phyloP scores from a whole-genome alignment of 1,140 invertebrate genomes.

The Calliphora vicina region DNA sequence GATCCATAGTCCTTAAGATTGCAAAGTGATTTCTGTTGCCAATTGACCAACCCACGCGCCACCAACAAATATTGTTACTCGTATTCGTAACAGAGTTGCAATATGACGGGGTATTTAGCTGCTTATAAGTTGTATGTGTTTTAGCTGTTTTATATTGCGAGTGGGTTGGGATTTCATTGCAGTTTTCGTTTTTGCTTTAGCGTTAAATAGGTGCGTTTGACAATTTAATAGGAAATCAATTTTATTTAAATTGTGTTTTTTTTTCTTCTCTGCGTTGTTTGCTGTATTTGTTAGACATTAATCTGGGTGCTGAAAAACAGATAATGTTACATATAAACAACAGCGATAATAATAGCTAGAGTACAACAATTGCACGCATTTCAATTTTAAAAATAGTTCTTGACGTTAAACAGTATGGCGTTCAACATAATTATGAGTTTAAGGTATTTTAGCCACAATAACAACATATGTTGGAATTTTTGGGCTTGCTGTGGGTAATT shows the following conservation, averaged over 20 bases:
- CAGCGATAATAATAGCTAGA: background rate
- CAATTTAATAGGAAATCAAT: constrained; percentile 35
- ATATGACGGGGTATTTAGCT: background rate
- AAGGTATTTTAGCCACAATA: background rate
- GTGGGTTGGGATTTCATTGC: constrained; percentile 1
- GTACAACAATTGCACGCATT: constrained; percentile 28
- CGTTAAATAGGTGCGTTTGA: constrained; percentile 35
- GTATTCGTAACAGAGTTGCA: background rate
- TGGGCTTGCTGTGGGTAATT: too few species aligned
- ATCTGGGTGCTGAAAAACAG: constrained; percentile 28
- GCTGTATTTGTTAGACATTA: constrained; percentile 23
- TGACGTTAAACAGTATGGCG: background rate
- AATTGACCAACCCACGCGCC: constrained; percentile 25
- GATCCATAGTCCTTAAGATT: constrained; percentile 29
- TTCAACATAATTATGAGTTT: background rate
- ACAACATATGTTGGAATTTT: background rate
- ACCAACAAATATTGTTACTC: background rate
- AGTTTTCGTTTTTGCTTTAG: background rate
- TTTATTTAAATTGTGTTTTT: constrained; percentile 10
- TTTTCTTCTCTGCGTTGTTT: too few species aligned
- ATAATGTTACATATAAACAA: constrained; percentile 25
- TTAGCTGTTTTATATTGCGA: background rate
- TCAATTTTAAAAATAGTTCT: background rate
- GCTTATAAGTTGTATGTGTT: too few species aligned
- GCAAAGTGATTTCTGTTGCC: background rate